Conservation (phyloP, 2,113 vertebrate genomes). For the Sphaerodactylus townsendi region DNA sequence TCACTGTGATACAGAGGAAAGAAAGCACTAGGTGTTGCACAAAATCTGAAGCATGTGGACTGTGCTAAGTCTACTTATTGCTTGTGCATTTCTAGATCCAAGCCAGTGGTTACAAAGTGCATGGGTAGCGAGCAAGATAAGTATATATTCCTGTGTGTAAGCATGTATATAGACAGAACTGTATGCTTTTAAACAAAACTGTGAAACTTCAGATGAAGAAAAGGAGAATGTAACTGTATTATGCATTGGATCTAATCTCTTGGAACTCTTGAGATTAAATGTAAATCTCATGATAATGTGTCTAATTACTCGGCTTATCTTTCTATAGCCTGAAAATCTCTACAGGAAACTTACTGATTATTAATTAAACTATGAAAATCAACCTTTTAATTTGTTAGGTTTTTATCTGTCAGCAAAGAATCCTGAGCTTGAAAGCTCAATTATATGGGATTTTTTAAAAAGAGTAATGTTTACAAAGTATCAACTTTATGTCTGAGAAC, state of each 20-base stretch:
- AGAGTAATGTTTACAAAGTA: constrained; percentile 12
- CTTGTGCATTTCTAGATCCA: too few species aligned
- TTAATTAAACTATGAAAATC: constrained; percentile 31
- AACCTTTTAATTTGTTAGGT: constrained; percentile 7
- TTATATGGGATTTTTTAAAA: background rate
- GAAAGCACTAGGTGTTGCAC: too few species aligned
- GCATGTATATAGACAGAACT: background rate
- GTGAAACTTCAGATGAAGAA: background rate
- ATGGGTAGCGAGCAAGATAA: too few species aligned
- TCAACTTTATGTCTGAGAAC: background rate
- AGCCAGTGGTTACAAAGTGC: too few species aligned
- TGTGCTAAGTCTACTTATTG: too few species aligned
- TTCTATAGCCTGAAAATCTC: constrained; percentile 11
- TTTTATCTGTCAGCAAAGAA: background rate
- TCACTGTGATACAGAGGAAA: too few species aligned
- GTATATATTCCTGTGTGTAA: background rate
- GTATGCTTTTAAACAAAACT: background rate
- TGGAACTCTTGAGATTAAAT: constrained; percentile 22
- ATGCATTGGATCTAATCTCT: background rate
- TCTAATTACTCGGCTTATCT: constrained; percentile 19
- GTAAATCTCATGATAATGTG: constrained; percentile 23
- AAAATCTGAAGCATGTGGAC: too few species aligned
- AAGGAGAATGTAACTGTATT: background rate
- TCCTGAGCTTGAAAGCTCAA: background rate
- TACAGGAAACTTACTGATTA: constrained; percentile 10